Evolutionary conservation across 2,797 vertebrate genomes (phyloP).

Genomic region (Phrynocephalus guinanensis): DNA sequence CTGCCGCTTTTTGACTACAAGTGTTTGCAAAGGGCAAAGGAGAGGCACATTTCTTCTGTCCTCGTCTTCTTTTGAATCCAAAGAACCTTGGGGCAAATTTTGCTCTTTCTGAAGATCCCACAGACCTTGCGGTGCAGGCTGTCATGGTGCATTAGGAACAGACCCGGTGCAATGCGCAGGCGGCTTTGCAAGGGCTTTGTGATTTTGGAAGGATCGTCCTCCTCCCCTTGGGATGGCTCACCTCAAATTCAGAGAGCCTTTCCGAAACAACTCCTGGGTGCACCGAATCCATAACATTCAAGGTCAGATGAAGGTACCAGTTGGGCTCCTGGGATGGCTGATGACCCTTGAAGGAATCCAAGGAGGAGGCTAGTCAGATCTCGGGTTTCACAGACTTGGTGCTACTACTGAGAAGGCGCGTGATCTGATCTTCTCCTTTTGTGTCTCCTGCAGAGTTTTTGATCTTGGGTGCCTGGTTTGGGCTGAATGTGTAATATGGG

Average conservation of each 20-base stretch:
- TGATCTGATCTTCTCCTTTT: too few species aligned
- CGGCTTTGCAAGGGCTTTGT: rapidly evolving
- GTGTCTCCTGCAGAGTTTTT: too few species aligned
- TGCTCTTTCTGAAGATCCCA: slow-evolving; percentile 63
- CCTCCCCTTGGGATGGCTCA: background rate
- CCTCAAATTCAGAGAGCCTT: background rate
- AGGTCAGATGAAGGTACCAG: background rate
- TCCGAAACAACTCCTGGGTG: rapidly evolving
- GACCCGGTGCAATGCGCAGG: slow-evolving; percentile 16
- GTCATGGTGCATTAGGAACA: slow-evolving; percentile 59
- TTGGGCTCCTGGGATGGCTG: background rate
- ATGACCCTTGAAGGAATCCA: background rate
- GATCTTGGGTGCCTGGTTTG: too few species aligned
- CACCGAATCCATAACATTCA: background rate
- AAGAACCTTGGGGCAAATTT: slow-evolving; percentile 62
- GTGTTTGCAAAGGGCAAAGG: slow-evolving; percentile 57
- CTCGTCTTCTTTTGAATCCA: slow-evolving; percentile 35
- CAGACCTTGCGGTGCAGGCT: slow-evolving; percentile 45
- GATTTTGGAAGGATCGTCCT: background rate
- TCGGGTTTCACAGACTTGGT: too few species aligned
- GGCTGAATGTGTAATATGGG: too few species aligned
- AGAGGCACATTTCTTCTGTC: slow-evolving; percentile 18
- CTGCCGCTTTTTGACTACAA: slow-evolving; percentile 48
- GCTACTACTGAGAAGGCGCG: too few species aligned
- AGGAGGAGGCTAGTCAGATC: too few species aligned